A percentile compares a stretch with the other conserved stretches of the same genome.
Conservation (phyloP, 2,797 vertebrate genomes). For the Steatocranus sp. region DNA sequence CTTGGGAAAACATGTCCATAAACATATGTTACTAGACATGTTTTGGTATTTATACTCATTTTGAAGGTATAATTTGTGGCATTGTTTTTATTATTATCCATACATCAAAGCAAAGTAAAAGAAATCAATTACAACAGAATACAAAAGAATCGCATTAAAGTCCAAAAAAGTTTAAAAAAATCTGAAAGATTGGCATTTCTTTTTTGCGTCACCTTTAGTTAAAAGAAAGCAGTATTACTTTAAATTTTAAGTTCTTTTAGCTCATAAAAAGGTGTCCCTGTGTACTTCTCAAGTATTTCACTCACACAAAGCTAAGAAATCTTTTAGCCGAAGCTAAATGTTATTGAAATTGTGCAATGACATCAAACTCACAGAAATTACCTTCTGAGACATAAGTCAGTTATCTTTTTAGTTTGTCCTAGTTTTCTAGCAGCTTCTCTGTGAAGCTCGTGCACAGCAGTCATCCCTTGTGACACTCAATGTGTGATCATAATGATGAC, state of each 20-base stretch:
- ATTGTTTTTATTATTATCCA: neutral
- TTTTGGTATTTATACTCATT: neutral
- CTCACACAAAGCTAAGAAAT: neutral
- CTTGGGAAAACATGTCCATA: neutral
- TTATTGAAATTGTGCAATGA: neutral
- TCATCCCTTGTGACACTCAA: slow-evolving; percentile 15
- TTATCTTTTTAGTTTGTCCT: slow-evolving; percentile 21
- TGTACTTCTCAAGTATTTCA: neutral
- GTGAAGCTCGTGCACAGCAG: neutral
- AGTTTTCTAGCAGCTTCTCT: slow-evolving; percentile 8
- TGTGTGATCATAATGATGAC: slow-evolving; percentile 53
- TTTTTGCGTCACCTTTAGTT: fast-evolving
- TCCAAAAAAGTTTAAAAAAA: neutral
- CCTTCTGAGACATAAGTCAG: neutral
- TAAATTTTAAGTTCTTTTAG: neutral
- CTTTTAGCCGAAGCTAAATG: neutral
- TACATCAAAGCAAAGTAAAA: fast-evolving
- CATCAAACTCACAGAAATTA: neutral
- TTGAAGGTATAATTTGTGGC: neutral
- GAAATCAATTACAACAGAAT: neutral
- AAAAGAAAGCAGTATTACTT: neutral
- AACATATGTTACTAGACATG: neutral
- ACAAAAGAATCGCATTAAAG: neutral
- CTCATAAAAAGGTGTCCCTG: neutral
- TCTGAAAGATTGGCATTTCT: neutral